Conservation (phyloP, 2,888 invertebrate genomes). For the Agrenia bidenticulata region DNA sequence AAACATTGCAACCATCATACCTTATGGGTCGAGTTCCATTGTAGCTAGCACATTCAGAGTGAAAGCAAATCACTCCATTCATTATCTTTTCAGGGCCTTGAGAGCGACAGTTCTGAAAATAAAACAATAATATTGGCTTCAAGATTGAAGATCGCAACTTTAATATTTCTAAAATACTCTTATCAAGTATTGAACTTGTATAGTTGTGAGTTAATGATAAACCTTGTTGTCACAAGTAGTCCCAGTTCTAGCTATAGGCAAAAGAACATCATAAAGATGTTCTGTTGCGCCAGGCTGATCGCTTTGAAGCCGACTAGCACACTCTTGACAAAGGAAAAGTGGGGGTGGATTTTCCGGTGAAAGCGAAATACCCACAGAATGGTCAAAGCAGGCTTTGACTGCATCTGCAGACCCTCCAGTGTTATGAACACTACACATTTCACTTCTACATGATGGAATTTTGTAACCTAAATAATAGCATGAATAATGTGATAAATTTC, state of each 20-base stretch:
- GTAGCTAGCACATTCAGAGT: constrained; percentile 86
- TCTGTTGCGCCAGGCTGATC: constrained; percentile 79
- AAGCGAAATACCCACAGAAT: constrained; percentile 83
- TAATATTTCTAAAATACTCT: too few species aligned
- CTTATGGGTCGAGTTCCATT: constrained; percentile 96
- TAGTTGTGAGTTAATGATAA: not conserved
- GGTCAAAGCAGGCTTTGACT: constrained; percentile 91
- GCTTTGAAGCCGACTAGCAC: constrained; percentile 82
- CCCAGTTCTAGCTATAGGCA: constrained; percentile 84
- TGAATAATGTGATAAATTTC: too few species aligned
- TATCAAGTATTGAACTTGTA: not conserved
- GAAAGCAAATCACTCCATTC: constrained; percentile 37
- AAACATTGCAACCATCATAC: too few species aligned
- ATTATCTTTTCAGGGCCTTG: constrained; percentile 40
- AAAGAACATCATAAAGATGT: constrained; percentile 80
- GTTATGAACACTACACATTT: constrained; percentile 71
- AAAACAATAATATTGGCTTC: not conserved
- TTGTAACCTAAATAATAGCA: constrained; percentile 58
- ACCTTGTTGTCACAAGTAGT: constrained; percentile 92
- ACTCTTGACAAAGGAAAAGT: constrained; percentile 91
- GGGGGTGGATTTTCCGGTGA: constrained; percentile 81
- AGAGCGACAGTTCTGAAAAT: constrained; percentile 80
- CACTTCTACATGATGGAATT: constrained; percentile 74
- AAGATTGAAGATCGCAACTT: not conserved
- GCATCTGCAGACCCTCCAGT: constrained; percentile 82